Evolutionary conservation across 2,797 vertebrate genomes (phyloP), one percentile per base, ranked within the genome.

Genomic region (Podargus strigoides): DNA sequence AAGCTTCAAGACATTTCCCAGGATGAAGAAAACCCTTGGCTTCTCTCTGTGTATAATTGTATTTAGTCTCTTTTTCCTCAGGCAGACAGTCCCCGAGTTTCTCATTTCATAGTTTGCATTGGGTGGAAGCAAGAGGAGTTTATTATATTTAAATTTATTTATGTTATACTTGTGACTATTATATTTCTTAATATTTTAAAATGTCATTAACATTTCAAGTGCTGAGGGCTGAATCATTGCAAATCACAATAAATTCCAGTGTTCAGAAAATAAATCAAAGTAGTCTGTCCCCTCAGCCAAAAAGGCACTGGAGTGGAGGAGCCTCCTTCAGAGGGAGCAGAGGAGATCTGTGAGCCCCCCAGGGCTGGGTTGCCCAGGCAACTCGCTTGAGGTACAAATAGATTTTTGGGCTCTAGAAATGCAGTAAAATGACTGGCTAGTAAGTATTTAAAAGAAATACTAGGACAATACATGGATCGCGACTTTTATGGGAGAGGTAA

Each of bases 141-240:
- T 75, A 52, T 88, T 89, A 53, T 83, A 83, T 89, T 94, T 87
- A 77, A 89, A 94, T 89, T 67, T 93, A 82, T 83, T 92, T 94
- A 68, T 21, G 3, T 93, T 87, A 78, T 89, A 89, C 20, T 89
- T 64, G 12, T 72, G 60, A 53, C 60, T 95, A 87, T 93, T 90
- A 21, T 85, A 70, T 92, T 94, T 92, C 87, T 92, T 89, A 76
- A 56, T 85, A 93, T 89, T 95, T 94, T 85, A 85, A 92, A 91
- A 90, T 87, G 36, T 80, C 64, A 58, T 87, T 91, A 92, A 84
- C 68, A 86, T 92, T 93, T 94, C 58, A 69, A 63, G 36, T 68
- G 30, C 72, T 85, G 85, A 55, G 55, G 68, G 39, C 79, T 87
- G 83, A 90, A 73, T 77, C 50, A 16, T 9, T 90, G 64, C 47